A percentile compares a stretch with the other conserved stretches of the same genome.
Evolutionary conservation across 2,888 invertebrate species (phyloP).

Genomic region (Leptinotarsa peninsularis): DNA sequence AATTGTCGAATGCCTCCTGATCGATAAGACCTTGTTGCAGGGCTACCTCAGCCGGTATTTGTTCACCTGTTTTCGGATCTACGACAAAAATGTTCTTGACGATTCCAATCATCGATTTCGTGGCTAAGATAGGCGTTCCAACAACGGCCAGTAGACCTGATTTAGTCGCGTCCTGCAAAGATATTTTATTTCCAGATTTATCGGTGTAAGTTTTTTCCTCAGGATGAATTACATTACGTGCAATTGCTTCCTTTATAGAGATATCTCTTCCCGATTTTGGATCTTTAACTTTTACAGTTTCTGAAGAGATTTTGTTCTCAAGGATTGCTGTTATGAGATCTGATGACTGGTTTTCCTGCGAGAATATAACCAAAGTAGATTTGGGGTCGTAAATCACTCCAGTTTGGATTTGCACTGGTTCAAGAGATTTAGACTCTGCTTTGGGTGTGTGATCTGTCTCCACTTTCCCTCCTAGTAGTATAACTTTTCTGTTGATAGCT

Average conservation of each 20-base stretch:
- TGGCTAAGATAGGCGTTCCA: slow-evolving; percentile 81
- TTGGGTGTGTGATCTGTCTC: slow-evolving; percentile 70
- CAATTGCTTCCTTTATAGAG: slow-evolving; percentile 80
- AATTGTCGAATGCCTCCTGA: slow-evolving; percentile 68
- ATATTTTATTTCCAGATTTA: slow-evolving; percentile 74
- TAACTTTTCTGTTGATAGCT: slow-evolving; percentile 75
- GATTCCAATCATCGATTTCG: slow-evolving; percentile 76
- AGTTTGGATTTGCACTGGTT: slow-evolving; percentile 79
- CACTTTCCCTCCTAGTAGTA: slow-evolving; percentile 72
- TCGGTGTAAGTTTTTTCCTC: slow-evolving; percentile 77
- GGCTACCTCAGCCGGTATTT: slow-evolving; percentile 84
- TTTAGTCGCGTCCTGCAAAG: slow-evolving; percentile 80
- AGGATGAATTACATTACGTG: slow-evolving; percentile 80
- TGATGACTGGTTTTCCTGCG: slow-evolving; percentile 77
- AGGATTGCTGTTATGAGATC: slow-evolving; percentile 82
- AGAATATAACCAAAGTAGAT: slow-evolving; percentile 76
- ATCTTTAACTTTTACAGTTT: slow-evolving; percentile 77
- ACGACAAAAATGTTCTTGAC: slow-evolving; percentile 72
- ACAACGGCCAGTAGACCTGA: slow-evolving; percentile 81
- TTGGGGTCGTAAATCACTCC: slow-evolving; percentile 84
- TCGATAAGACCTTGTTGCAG: slow-evolving; percentile 81
- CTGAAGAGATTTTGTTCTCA: slow-evolving; percentile 78
- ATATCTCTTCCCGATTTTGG: slow-evolving; percentile 77
- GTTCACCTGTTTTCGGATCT: slow-evolving; percentile 85
- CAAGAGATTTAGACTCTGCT: slow-evolving; percentile 67